Evolutionary conservation across 2,797 vertebrate species (phyloP).

Genomic region (Gymnothorax reevesii): DNA sequence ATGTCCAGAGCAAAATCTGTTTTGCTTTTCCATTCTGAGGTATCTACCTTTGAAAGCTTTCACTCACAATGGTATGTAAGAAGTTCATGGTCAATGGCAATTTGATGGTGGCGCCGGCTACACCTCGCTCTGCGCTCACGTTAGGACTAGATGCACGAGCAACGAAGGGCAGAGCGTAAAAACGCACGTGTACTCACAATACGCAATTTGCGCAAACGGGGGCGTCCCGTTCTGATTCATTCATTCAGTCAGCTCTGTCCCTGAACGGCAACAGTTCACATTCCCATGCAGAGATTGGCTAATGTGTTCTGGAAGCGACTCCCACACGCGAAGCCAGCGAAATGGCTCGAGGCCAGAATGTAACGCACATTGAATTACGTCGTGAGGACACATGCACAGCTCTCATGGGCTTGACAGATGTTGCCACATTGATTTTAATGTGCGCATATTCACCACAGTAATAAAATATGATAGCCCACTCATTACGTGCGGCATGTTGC

Average conservation of each 20-base stretch:
- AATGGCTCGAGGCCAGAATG: conserved; percentile 12
- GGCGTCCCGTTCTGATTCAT: conserved; percentile 43
- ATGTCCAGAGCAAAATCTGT: background rate
- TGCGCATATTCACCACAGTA: conserved; percentile 6
- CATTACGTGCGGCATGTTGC: background rate
- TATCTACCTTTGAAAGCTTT: background rate
- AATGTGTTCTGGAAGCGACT: background rate
- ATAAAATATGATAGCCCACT: background rate
- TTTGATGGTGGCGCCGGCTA: background rate
- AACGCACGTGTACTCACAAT: conserved; percentile 10
- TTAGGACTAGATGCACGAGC: background rate
- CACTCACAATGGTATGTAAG: background rate
- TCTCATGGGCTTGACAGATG: conserved; percentile 31
- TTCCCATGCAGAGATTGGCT: conserved; percentile 28
- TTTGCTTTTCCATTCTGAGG: background rate
- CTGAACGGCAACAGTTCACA: conserved; percentile 33
- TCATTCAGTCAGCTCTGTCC: conserved; percentile 44
- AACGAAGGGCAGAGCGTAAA: background rate
- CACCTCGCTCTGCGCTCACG: background rate
- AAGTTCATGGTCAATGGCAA: background rate
- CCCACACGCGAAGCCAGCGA: conserved; percentile 7
- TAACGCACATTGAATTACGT: conserved; percentile 24
- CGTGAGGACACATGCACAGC: conserved; percentile 28
- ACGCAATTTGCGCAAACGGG: conserved; percentile 9
- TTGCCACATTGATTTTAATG: conserved; percentile 29